A percentile compares a stretch with the other conserved stretches of the same genome.
phyloP scores from a whole-genome alignment of 2,797 vertebrate species.

The Limnodromus scolopaceus region DNA sequence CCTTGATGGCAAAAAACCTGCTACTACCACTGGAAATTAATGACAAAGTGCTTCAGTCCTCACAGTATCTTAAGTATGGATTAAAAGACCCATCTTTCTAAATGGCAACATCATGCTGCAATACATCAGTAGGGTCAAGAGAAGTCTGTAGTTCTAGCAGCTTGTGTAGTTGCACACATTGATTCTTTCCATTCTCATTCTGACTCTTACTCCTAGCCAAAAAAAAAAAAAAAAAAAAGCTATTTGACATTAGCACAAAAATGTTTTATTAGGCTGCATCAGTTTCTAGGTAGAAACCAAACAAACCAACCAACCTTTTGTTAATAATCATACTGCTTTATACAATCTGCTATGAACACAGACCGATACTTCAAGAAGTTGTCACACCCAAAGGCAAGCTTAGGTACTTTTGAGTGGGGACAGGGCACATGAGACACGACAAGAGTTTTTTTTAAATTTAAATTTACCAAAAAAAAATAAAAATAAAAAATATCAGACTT shows the following conservation, averaged over 20 bases:
- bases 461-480: neutral
- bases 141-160: neutral
- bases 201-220: neutral
- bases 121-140: neutral
- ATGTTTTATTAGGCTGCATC: neutral
- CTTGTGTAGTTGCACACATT: neutral
- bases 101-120: neutral
- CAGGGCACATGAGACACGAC: accelerated
- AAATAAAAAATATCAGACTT: neutral
- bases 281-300: constrained; percentile 30
- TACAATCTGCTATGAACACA: neutral
- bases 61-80: neutral
- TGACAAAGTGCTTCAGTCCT: neutral
- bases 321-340: neutral
- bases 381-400: neutral
- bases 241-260: neutral
- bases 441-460: neutral
- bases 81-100: neutral
- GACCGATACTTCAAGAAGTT: neutral
- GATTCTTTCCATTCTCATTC: neutral
- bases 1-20: neutral
- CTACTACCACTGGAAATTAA: neutral
- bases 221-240: neutral
- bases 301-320: neutral
- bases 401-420: accelerated